Base-by-base conservation (phyloP, 2,113 vertebrate species). In the Oryzias celebensis region DNA sequence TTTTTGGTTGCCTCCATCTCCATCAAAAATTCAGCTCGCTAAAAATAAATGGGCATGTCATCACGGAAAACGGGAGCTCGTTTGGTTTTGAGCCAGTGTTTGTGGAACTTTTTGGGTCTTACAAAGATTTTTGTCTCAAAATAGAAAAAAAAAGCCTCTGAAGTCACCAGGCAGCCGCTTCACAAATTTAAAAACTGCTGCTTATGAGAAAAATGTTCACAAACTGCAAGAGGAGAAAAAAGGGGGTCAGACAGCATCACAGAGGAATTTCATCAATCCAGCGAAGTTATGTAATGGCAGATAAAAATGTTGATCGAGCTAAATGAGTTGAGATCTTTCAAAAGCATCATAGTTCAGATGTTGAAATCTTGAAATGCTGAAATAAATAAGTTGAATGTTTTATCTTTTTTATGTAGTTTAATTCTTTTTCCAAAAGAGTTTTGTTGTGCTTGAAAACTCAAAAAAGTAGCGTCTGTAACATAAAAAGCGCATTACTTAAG, bases 21-120 rank as follows among this genome's bases (percentile, higher is more conserved):
- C 80, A 86, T 89, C 58, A 87, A 83, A 87, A 63, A 85, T 83
- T 83, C 42, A 85, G 61, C 71, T 55, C 1, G 18, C 73, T 83
- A 86, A 83, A 87, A 80, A 84, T 81, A 79, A 77, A 76, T 62
- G 74, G 67, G 60, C 63, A 61, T 52, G 68, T 54, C 44, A 62
- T 72, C 75, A 58, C 74, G 71, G 47, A 71, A 36, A 53, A 60
- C 64, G 67, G 64, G 78, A 77, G 62, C 55, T 66, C 47, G 53
- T 70, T 72, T 75, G 68, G 67, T 70, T 71, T 59, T 43, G 5
- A 74, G 68, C 50, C 78, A 24, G 51, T 56, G 44, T 75, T 78
- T 73, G 46, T 52, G n/a, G 23, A 18, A 46, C 50, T 57, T 76
- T 66, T 28, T 76, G 47, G 58, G 28, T 52, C 26, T 50, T 23